These are phyloP conservation scores for Ophion ventricosus DNA, from an alignment of 2,888 invertebrate species.

Conservation along the genomic window DNA sequence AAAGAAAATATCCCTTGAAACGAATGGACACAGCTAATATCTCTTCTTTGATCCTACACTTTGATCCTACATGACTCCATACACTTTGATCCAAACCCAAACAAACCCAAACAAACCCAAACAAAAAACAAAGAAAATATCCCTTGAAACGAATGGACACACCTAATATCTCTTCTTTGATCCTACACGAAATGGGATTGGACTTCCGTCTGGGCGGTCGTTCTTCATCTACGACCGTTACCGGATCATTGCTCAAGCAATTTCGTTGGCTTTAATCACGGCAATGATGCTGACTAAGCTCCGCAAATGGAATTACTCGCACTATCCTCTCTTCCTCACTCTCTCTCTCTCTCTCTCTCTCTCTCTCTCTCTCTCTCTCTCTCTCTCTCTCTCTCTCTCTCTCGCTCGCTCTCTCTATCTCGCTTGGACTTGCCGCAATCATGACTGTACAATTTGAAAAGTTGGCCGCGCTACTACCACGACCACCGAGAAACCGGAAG, in stretches of 20 bases:
- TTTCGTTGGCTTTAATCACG: neutral
- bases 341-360: neutral
- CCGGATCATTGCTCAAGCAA: neutral
- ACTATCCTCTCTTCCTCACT: neutral
- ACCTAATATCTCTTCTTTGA: no score
- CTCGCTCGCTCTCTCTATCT: no score
- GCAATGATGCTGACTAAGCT: neutral
- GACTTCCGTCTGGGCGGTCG: no score
- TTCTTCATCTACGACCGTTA: no score
- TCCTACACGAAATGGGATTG: neutral
- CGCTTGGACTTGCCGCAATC: conserved; percentile 41
- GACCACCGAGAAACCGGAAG: conserved; percentile 67
- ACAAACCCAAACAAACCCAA: no score
- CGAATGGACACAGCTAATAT: no score
- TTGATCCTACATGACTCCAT: no score
- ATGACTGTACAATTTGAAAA: conserved; percentile 64
- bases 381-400: neutral
- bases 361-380: neutral
- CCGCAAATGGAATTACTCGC: conserved; percentile 16
- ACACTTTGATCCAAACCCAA: no score
- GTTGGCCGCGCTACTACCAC: conserved; percentile 56
- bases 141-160: no score
- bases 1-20: no score
- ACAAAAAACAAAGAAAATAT: no score
- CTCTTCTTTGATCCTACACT: no score